Base-by-base conservation (phyloP, 2,888 invertebrate species). In the Drosophila emarginata region DNA sequence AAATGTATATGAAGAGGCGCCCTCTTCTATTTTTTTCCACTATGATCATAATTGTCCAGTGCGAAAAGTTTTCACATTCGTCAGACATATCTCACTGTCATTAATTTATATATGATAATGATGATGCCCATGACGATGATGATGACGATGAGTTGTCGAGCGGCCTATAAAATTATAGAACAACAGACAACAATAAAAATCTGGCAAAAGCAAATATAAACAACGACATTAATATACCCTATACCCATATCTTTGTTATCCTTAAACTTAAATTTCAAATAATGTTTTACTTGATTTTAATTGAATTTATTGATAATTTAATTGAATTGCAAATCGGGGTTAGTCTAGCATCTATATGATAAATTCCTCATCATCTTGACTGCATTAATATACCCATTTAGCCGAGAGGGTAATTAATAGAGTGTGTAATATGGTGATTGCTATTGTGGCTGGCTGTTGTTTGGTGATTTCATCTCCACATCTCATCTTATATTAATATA, bases 381-480 rank as follows among this genome's bases (percentile, higher is more conserved):
- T n/a, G 14, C 2, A 2, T 14, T 5, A 39, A 39, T 39, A 39
- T 39, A 2, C 14, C 39, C 39, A 14, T 39, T 39, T 6, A n/a
- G 4, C 2, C n/a, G 0, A 39, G 1, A 39, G 39, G 39, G 39
- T 39, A 39, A 39, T 14, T 5, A 39, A 39, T 39, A 39, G 4
- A 39, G 14, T 39, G 39, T 39, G 9, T 32, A 74, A 77, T 71
- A 61, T 72, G 72, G 51, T 11, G 32, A 9, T 56, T 60, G 68
- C 63, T 65, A 58, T 72, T 66, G 53, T 73, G 75, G 69, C 77
- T 74, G 68, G 39, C 66, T 63, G 45, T 64, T 63, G 45, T 64
- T 72, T 63, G 70, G 63, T 84, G 84, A 80, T 80, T 83, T 83
- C 80, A 80, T 79, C 61, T 45, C 56, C 60, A 12, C 68, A 81